Conservation (phyloP, 1,140 invertebrate genomes). For the Hormaphis cornu region DNA sequence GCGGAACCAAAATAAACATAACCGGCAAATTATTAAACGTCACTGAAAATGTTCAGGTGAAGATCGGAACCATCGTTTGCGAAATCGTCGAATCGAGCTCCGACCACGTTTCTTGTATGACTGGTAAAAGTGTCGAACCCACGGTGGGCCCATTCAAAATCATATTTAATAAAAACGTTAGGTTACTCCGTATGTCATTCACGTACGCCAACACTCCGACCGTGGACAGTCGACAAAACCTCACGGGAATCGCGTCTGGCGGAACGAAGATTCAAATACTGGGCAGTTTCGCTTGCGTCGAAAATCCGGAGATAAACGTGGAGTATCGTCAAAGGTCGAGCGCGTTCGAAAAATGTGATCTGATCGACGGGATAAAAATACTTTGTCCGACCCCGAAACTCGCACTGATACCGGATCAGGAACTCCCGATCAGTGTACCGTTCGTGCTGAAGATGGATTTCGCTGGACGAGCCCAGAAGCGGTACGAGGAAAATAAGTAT, state of each 20-base stretch:
- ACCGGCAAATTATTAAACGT: slow-evolving; percentile 87
- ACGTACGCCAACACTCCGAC: not conserved
- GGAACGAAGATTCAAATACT: not conserved
- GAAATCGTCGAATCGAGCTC: not conserved
- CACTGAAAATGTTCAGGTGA: slow-evolving; percentile 80
- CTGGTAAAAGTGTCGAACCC: accelerated
- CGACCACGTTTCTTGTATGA: not conserved
- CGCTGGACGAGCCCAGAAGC: not conserved
- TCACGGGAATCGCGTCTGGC: not conserved
- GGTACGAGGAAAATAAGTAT: not conserved
- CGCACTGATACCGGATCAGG: slow-evolving; percentile 64
- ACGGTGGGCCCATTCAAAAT: not conserved
- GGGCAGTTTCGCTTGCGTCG: not conserved
- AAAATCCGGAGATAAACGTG: slow-evolving; percentile 61
- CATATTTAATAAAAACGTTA: accelerated
- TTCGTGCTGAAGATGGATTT: slow-evolving; percentile 40
- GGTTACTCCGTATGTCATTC: no score
- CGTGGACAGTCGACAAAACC: not conserved
- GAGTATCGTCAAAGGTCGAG: slow-evolving; percentile 53
- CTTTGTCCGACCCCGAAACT: slow-evolving; percentile 47
- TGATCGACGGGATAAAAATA: not conserved
- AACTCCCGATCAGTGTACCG: slow-evolving; percentile 76
- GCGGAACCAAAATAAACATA: slow-evolving; percentile 81
- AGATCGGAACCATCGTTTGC: slow-evolving; percentile 56
- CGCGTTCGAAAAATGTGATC: accelerated